Evolutionary conservation across 2,888 invertebrate genomes (phyloP).

Genomic region (Tetramorium bicarinatum): DNA sequence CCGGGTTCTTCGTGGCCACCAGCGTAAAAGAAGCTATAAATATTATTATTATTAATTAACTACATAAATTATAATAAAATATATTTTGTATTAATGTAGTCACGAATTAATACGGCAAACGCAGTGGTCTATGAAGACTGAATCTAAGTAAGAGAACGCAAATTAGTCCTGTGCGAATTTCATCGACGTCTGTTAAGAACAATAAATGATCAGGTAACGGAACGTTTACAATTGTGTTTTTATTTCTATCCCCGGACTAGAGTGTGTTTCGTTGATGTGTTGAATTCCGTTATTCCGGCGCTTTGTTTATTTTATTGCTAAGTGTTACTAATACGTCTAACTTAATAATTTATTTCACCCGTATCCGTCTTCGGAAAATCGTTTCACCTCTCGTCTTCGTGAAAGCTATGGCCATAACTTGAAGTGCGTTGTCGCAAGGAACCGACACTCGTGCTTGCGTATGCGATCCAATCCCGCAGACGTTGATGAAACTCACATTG

Average conservation of each 20-base stretch:
- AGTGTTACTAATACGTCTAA: slow-evolving; percentile 9
- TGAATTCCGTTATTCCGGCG: background rate
- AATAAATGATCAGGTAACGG: slow-evolving; percentile 71
- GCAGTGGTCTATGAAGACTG: slow-evolving; percentile 74
- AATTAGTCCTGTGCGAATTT: slow-evolving; percentile 70
- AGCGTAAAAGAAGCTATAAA: slow-evolving; percentile 64
- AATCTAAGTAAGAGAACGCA: slow-evolving; percentile 66
- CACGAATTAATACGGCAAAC: slow-evolving; percentile 77
- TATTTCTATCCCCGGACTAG: slow-evolving; percentile 63
- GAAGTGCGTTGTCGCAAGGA: background rate
- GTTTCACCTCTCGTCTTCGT: slow-evolving; percentile 7
- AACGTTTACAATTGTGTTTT: slow-evolving; percentile 69
- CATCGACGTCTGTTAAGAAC: slow-evolving; percentile 76
- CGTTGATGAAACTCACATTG: slow-evolving; percentile 59
- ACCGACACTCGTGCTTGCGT: slow-evolving; percentile 19
- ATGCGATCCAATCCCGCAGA: slow-evolving; percentile 44
- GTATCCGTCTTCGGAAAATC: slow-evolving; percentile 4
- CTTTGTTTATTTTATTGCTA: background rate
- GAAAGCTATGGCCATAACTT: slow-evolving; percentile 31
- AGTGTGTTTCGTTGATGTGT: slow-evolving; percentile 31
- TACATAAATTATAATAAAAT: slow-evolving; percentile 79
- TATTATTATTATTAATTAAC: slow-evolving; percentile 78
- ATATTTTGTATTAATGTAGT: slow-evolving; percentile 84
- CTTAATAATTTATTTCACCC: background rate
- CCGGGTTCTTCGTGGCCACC: slow-evolving; percentile 44